Conservation (phyloP, 2,888 invertebrate species). For the Lordiphosa fenestrarum region DNA sequence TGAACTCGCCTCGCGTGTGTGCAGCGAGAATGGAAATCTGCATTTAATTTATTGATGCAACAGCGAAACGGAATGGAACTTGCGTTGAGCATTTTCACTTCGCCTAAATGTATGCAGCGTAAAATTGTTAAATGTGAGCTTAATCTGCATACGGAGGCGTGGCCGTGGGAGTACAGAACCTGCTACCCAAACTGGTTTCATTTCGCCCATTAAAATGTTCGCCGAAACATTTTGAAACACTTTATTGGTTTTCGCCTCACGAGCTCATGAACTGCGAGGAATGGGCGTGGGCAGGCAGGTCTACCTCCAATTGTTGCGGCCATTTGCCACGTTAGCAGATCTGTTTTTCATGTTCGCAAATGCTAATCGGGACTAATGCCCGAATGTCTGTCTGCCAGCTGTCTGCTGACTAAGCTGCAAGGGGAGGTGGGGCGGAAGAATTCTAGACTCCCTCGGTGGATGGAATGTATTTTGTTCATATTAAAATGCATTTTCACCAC, state of each 20-base stretch:
- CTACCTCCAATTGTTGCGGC: constrained; percentile 49
- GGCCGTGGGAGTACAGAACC: constrained; percentile 7
- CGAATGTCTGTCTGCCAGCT: constrained; percentile 17
- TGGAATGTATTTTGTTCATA: no score
- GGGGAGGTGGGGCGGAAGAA: background rate
- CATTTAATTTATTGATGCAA: constrained; percentile 73
- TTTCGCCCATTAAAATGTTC: constrained; percentile 68
- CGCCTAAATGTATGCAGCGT: constrained; percentile 68
- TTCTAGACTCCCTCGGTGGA: background rate
- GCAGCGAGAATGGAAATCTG: constrained; percentile 65
- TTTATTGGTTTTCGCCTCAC: constrained; percentile 53
- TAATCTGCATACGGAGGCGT: constrained; percentile 60
- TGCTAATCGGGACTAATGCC: constrained; percentile 55
- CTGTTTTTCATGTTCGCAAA: constrained; percentile 67
- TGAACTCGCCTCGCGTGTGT: constrained; percentile 39
- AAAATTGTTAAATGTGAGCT: constrained; percentile 71
- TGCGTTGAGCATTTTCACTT: constrained; percentile 25
- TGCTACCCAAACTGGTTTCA: constrained; percentile 60
- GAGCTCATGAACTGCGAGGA: background rate
- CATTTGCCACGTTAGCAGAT: constrained; percentile 69
- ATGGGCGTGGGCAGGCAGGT: constrained; percentile 24
- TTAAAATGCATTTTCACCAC: no score
- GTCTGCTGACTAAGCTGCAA: constrained; percentile 3
- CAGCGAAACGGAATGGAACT: constrained; percentile 23
- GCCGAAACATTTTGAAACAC: constrained; percentile 61